Evolutionary conservation across 1,140 invertebrate genomes (phyloP), one percentile per base, ranked within the genome.

Genomic region (Micrasema longulum): DNA sequence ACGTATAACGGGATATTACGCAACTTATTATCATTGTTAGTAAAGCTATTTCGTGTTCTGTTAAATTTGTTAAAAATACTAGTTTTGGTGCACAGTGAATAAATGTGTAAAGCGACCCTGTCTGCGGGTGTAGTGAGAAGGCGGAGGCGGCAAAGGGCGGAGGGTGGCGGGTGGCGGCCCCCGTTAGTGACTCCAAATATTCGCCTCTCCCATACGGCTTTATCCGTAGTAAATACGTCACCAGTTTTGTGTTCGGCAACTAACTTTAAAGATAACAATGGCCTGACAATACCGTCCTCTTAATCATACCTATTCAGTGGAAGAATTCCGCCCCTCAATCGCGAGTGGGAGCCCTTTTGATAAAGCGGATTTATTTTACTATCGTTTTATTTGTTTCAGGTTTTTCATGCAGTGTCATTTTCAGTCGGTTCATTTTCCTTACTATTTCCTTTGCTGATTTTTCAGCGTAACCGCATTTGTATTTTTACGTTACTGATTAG

Each of bases 181-280:
- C 71, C 52, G 52, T 60, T 67, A 67, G 71, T 31, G 71, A 73
- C 64, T 73, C 64, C 52, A 73, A 73, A 73, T 73, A 73, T 73
- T 73, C 71, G 64, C 53, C 71, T 66, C 43, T 60, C 43, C 71
- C 38, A 45, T 75, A 75, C 74, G 74, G 74, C 74, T 75, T 68
- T 75, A 75, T 75, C 67, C 70, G 65, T 72, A 75, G 74, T 75
- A 75, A 75, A 75, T 75, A 75, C 74, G 74, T 75, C 74, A 75
- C 74, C 74, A 64, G 74, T 75, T 72, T 75, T 75, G 69, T 75
- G 73, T 75, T 75, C 74, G 70, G 73, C 69, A 75, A 75, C 69
- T 75, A 75, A 75, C 57, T 72, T 75, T 75, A 75, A 75, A 75
- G 74, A 75, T 75, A 75, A 75, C 74, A 75, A 75, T 75, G 74